Evolutionary conservation across 2,888 invertebrate genomes (phyloP).

Genomic region (Halictus ligatus): DNA sequence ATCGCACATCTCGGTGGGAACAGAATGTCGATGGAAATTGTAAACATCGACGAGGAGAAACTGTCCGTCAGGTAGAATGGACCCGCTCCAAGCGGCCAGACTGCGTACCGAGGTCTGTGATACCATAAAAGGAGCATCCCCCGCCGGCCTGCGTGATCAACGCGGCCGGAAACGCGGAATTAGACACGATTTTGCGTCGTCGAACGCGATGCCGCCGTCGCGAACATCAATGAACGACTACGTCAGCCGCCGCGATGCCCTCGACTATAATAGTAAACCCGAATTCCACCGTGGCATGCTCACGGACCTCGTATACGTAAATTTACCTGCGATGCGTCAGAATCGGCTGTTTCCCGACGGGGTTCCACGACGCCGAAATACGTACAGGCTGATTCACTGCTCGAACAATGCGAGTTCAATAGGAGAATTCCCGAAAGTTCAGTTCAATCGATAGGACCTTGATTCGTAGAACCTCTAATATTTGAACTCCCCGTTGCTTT

Average conservation of each 20-base stretch:
- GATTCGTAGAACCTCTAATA: too few relatives aligned
- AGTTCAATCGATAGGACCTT: background rate
- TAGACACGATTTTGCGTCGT: conserved; percentile 57
- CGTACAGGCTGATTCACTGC: conserved; percentile 16
- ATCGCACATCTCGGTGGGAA: too few relatives aligned
- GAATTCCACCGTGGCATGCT: conserved; percentile 37
- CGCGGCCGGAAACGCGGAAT: conserved; percentile 57
- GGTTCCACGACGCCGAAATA: background rate
- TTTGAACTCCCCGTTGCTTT: too few relatives aligned
- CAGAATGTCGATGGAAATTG: too few relatives aligned
- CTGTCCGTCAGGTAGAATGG: too few relatives aligned
- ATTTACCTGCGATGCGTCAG: conserved; percentile 57
- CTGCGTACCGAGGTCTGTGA: background rate
- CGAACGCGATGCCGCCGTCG: background rate
- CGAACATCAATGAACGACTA: conserved; percentile 60
- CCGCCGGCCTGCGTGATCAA: background rate
- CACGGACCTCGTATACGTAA: conserved; percentile 49
- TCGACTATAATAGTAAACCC: conserved; percentile 48
- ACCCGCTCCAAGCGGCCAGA: conserved; percentile 1
- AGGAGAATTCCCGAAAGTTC: background rate
- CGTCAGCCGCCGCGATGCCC: conserved; percentile 45
- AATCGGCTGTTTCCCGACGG: conserved; percentile 43
- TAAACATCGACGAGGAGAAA: too few relatives aligned
- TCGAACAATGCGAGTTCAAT: background rate
- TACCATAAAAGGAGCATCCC: conserved; percentile 56